These are phyloP conservation scores for Meteorus colon DNA, from an alignment of 2,888 invertebrate genomes.

Conservation along the genomic window DNA sequence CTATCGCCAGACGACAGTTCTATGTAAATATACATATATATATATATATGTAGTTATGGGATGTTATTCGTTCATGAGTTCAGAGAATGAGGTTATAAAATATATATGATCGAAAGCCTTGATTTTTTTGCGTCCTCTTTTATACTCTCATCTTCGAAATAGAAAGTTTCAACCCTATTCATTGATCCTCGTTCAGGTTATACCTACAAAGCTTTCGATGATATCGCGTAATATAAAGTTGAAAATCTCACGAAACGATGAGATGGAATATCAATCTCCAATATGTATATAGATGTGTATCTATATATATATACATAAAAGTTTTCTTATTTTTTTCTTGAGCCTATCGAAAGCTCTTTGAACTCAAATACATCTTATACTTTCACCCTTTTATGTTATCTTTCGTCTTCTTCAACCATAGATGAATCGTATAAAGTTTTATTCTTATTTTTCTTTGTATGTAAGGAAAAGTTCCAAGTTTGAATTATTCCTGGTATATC, in stretches of 20 bases:
- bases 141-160: conserved; percentile 10
- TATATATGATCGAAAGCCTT: not conserved
- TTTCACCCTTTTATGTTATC: no score
- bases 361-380: no score
- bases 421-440: no score
- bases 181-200: conserved; percentile 13
- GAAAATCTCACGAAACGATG: not conserved
- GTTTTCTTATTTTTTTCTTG: not conserved
- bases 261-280: not conserved
- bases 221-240: conserved; percentile 20
- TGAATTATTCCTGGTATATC: no score
- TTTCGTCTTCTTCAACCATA: no score
- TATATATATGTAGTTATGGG: not conserved
- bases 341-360: not conserved
- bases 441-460: no score
- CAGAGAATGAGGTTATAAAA: not conserved
- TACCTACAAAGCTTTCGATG: conserved; percentile 20
- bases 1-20: not conserved
- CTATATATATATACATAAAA: not conserved
- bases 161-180: conserved; percentile 21
- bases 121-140: not conserved
- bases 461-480: no score
- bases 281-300: not conserved
- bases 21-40: not conserved
- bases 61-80: not conserved